Evolutionary conservation across 2,888 invertebrate genomes (phyloP).

Genomic region (Pharmacophagus antenor): DNA sequence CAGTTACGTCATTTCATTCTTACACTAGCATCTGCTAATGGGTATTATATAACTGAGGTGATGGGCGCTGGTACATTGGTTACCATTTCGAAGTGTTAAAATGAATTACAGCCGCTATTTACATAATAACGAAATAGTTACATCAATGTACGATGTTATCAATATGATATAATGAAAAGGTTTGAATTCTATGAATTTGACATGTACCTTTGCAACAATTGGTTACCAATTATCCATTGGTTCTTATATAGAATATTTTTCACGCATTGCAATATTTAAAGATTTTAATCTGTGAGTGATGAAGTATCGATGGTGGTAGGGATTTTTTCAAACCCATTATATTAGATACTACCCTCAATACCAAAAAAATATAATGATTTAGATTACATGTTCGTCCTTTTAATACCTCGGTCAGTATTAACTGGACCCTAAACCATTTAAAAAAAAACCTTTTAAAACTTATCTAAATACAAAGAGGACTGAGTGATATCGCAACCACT

Average conservation of each 20-base stretch:
- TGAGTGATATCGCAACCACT: constrained; percentile 6
- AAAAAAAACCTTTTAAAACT: background rate
- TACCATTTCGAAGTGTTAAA: background rate
- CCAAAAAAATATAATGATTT: too few relatives aligned
- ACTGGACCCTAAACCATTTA: background rate
- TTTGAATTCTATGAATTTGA: too few relatives aligned
- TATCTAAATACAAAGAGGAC: constrained; percentile 15
- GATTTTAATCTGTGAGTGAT: too few relatives aligned
- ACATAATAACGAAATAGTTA: background rate
- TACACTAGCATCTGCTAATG: background rate
- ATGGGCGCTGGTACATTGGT: background rate
- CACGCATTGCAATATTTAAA: too few relatives aligned
- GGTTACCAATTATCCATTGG: too few relatives aligned
- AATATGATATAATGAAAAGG: background rate
- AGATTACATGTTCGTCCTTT: too few relatives aligned
- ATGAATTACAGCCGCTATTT: background rate
- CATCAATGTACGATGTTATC: background rate
- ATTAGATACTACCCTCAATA: too few relatives aligned
- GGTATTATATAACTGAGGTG: background rate
- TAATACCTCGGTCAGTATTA: background rate
- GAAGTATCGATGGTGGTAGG: too few relatives aligned
- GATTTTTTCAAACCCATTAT: too few relatives aligned
- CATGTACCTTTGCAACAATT: too few relatives aligned
- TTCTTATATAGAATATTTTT: too few relatives aligned
- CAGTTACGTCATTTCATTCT: constrained; percentile 14